Evolutionary conservation across 1,140 invertebrate genomes (phyloP).

Genomic region (Pseudomyrmex dendroicus): DNA sequence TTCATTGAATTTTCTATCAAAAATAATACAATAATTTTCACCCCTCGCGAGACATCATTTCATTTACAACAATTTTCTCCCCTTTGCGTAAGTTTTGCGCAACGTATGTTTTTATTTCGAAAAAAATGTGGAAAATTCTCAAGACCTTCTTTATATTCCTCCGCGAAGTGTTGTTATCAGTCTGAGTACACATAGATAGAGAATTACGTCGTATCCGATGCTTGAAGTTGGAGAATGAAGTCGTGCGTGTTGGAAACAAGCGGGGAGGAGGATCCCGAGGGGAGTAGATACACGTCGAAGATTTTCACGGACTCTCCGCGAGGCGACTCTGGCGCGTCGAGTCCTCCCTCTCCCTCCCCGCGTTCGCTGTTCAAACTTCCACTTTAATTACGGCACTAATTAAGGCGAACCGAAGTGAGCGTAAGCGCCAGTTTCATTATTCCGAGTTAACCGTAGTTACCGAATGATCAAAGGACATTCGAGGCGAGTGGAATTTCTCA

Average conservation of each 20-base stretch:
- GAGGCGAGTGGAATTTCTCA: constrained; percentile 32
- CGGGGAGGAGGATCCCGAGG: not conserved
- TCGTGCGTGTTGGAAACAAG: constrained; percentile 35
- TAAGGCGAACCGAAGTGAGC: constrained; percentile 65
- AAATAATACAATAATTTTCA: no score
- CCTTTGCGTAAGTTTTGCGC: no score
- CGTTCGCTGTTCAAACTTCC: constrained; percentile 58
- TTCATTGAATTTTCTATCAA: no score
- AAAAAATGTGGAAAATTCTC: not conserved
- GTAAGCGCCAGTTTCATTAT: constrained; percentile 62
- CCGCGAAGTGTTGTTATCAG: not conserved
- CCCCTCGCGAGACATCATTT: no score
- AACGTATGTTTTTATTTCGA: no score
- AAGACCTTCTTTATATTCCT: not conserved
- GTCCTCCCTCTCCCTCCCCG: not conserved
- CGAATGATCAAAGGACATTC: constrained; percentile 64
- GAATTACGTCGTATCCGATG: not conserved
- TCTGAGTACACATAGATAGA: not conserved
- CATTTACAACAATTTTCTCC: no score
- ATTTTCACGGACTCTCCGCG: constrained; percentile 38
- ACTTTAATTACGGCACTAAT: constrained; percentile 71
- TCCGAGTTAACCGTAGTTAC: constrained; percentile 49
- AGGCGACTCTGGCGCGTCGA: not conserved
- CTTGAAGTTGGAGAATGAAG: constrained; percentile 32
- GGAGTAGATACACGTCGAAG: constrained; percentile 36